Base-by-base conservation (phyloP, 2,888 invertebrate species). In the Tineola bisselliella region DNA sequence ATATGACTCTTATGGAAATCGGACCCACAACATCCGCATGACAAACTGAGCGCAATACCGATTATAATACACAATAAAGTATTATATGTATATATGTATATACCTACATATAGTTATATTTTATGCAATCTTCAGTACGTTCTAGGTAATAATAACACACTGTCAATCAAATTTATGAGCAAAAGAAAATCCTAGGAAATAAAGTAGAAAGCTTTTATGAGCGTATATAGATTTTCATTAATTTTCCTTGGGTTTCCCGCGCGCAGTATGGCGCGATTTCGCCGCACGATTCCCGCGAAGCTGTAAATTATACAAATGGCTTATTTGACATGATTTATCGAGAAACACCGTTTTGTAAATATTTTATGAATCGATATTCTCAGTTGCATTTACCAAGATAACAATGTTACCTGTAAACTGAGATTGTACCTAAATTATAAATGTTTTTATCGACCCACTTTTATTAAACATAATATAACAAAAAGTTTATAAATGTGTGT, bases 291-390 rank as follows among this genome's bases (percentile, higher is more conserved):
- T 64, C 66, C 65, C 66, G 62, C 63, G 65, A 31, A 58, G 58
- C 62, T 71, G 71, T 74, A 74, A 74, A 76, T 76, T 73, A 75
- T 69, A 63, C 69, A 74, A 74, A 75, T 74, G 71, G 75, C 68
- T 70, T 74, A 74, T 75, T 73, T 69, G 69, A 70, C 70, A 68
- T 74, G 74, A 76, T 75, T 76, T 75, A 66, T 62, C 8, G 63
- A 66, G 63, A 64, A 70, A 71, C 69, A 71, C 68, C 69, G 66
- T 67, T 66, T 65, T 43, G 59, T 62, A 61, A 61, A 62, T 61
- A 59, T 61, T 59, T 18, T 25, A 18, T 56, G 19, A 56, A 54
- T 43, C 33, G 31, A 61, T 60, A 60, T 61, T 54, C 13, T 13
- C 18, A 8, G 54, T 54, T 54, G 54, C 54, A 54, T 25, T 54